Evolutionary conservation across 2,113 vertebrate genomes (phyloP).

Genomic region (Passer montanus): DNA sequence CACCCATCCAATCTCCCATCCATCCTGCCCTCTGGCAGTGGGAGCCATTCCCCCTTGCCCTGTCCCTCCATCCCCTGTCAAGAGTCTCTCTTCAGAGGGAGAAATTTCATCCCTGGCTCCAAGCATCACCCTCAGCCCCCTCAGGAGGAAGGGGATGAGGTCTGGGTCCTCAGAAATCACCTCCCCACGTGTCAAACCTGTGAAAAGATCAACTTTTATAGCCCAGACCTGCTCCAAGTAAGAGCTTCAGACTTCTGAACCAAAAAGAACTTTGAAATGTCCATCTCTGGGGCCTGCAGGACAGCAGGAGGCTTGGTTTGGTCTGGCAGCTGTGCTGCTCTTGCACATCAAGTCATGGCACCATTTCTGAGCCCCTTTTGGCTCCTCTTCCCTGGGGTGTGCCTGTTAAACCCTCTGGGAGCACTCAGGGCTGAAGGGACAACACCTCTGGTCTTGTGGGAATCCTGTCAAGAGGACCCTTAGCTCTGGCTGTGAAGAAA

Average conservation of each 20-base stretch:
- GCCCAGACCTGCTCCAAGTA: not conserved
- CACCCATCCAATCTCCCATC: not conserved
- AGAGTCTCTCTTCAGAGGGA: not conserved
- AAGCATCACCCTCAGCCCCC: not conserved
- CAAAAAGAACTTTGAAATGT: not conserved
- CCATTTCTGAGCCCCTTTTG: not conserved
- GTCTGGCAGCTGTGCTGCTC: not conserved
- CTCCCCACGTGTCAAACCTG: not conserved
- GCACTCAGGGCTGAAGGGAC: not conserved
- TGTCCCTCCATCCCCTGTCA: not conserved
- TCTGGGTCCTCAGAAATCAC: not conserved
- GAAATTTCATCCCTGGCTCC: not conserved
- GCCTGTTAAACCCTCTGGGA: not conserved
- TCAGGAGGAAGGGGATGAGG: not conserved
- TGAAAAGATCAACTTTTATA: not conserved
- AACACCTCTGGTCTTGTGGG: fast-evolving
- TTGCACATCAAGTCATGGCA: not conserved
- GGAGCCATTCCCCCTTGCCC: not conserved
- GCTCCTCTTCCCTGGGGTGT: not conserved
- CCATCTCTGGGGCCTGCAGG: not conserved
- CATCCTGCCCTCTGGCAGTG: fast-evolving
- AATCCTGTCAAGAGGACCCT: not conserved
- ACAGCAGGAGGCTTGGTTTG: not conserved
- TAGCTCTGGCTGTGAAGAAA: not conserved
- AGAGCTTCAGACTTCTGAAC: not conserved